These are phyloP conservation scores for Cryptotermes secundus DNA, from an alignment of 1,140 invertebrate genomes.

Conservation along the genomic window DNA sequence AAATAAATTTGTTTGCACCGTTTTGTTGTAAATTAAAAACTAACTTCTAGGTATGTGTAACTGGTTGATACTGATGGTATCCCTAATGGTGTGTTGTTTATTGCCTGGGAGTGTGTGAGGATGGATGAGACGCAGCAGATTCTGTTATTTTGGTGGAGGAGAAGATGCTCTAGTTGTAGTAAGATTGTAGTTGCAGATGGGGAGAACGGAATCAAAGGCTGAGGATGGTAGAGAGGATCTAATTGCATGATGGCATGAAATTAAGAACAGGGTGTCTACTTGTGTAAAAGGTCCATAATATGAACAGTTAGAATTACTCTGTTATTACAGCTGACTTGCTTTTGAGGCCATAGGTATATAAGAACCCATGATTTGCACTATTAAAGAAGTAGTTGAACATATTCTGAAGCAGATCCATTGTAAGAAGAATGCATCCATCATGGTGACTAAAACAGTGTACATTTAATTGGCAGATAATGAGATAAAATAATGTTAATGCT, in stretches of 20 bases:
- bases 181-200: not conserved
- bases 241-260: not conserved
- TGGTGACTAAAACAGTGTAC: not conserved
- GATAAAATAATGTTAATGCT: not conserved
- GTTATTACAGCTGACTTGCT: not conserved
- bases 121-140: too few relatives aligned
- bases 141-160: not conserved
- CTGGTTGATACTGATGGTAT: too few relatives aligned
- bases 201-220: constrained; percentile 3
- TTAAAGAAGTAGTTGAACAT: not conserved
- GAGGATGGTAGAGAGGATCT: not conserved
- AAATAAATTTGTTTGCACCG: too few relatives aligned
- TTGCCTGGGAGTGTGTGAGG: not conserved
- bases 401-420: not conserved
- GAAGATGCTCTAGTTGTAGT: not conserved
- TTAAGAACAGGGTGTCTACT: not conserved
- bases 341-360: not conserved
- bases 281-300: not conserved
- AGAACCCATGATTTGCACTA: not conserved
- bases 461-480: not conserved
- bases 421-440: not conserved
- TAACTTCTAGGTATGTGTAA: too few relatives aligned
- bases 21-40: too few relatives aligned
- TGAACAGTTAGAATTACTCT: not conserved
- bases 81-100: not conserved